A percentile compares a stretch with the other conserved stretches of the same genome.
Conservation (phyloP, 2,888 invertebrate genomes). For the Cephus spinipes region DNA sequence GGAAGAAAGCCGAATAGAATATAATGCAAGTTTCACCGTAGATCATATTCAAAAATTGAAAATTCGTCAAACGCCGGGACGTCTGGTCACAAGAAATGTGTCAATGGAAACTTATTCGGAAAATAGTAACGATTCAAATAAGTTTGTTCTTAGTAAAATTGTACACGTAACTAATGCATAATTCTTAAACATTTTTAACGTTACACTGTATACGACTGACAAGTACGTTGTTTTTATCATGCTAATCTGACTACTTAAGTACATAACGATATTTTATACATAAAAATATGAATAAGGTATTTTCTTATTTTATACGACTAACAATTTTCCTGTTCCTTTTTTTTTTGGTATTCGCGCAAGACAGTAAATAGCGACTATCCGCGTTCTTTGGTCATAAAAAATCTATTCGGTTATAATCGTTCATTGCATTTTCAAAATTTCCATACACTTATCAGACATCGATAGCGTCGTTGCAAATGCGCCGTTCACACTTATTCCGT, state of each 20-base stretch:
- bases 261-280: constrained; percentile 36
- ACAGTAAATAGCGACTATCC: background rate
- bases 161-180: background rate
- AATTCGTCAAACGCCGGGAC: too few relatives aligned
- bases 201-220: background rate
- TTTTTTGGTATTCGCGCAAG: background rate
- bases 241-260: constrained; percentile 24
- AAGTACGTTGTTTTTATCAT: background rate
- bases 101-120: too few relatives aligned
- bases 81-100: too few relatives aligned
- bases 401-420: background rate
- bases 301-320: constrained; percentile 22
- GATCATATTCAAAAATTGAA: too few relatives aligned
- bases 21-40: background rate
- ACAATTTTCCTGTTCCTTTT: background rate
- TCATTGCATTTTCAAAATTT: too few relatives aligned
- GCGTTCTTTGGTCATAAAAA: constrained; percentile 2
- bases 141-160: background rate
- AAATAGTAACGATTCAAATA: too few relatives aligned
- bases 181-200: background rate
- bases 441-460: too few relatives aligned
- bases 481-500: too few relatives aligned
- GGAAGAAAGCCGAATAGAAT: background rate
- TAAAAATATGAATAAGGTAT: constrained; percentile 27
- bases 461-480: too few relatives aligned